phyloP scores from a whole-genome alignment of 2,113 vertebrate genomes.

The Hassar affinis region DNA sequence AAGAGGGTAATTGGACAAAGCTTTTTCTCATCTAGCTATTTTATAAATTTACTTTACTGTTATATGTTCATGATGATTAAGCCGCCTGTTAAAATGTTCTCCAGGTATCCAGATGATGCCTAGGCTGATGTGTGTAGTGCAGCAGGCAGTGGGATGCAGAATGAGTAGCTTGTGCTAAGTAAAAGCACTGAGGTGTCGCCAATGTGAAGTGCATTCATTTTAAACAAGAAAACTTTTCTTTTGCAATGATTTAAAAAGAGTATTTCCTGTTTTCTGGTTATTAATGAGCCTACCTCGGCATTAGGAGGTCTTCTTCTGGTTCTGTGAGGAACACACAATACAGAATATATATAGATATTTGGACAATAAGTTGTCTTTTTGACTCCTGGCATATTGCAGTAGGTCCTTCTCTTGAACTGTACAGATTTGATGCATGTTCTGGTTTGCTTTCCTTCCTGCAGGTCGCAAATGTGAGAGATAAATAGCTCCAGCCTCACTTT shows the following conservation, averaged over 20 bases:
- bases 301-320: not conserved
- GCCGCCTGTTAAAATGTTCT: not conserved
- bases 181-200: not conserved
- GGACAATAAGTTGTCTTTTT: conserved; percentile 17
- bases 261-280: not conserved
- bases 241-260: not conserved
- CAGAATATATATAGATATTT: conserved; percentile 31
- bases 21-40: not conserved
- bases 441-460: conserved; percentile 39
- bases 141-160: not conserved
- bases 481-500: conserved; percentile 53
- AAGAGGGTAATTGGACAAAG: not conserved
- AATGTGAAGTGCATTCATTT: no score
- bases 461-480: conserved; percentile 45
- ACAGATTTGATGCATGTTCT: conserved; percentile 41
- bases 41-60: not conserved
- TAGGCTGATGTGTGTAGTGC: not conserved
- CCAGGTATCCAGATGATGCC: not conserved
- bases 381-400: conserved; percentile 34
- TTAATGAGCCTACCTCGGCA: not conserved
- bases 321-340: not conserved
- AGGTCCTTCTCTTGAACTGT: conserved; percentile 33
- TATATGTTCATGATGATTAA: not conserved
- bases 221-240: no score
- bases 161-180: not conserved